These are phyloP conservation scores for Marcusenius ussheri DNA, from an alignment of 2,113 vertebrate genomes.

Conservation along the genomic window DNA sequence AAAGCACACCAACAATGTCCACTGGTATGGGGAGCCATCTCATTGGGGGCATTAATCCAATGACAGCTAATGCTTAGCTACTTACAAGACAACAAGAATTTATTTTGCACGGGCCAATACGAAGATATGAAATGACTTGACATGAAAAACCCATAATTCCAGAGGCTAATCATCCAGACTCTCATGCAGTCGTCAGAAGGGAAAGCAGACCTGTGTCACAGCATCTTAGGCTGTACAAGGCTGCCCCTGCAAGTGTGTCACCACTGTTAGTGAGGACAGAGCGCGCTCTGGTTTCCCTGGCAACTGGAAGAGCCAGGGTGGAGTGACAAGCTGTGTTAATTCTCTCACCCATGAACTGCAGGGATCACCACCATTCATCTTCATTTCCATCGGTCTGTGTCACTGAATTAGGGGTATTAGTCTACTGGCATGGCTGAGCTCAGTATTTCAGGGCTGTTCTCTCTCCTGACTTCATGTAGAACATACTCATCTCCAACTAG, in stretches of 20 bases:
- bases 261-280: conserved; percentile 60
- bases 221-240: background rate
- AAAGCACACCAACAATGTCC: background rate
- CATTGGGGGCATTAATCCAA: background rate
- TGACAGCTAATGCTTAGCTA: background rate
- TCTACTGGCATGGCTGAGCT: conserved; percentile 52
- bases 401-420: conserved; percentile 54
- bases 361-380: conserved; percentile 66
- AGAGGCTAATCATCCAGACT: background rate
- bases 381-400: conserved; percentile 56
- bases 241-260: conserved; percentile 63
- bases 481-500: background rate
- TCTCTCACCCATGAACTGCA: conserved; percentile 72
- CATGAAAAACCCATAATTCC: background rate
- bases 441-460: conserved; percentile 30
- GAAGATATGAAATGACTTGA: background rate
- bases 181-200: background rate
- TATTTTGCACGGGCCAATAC: background rate
- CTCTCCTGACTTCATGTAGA: background rate
- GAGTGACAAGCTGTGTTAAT: conserved; percentile 73
- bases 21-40: background rate
- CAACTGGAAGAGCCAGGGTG: conserved; percentile 67
- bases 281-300: conserved; percentile 67
- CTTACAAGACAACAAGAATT: background rate
- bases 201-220: background rate